Evolutionary conservation across 2,888 invertebrate species (phyloP), one percentile per base, ranked within the genome.

Genomic region (Hylaea fasciaria): DNA sequence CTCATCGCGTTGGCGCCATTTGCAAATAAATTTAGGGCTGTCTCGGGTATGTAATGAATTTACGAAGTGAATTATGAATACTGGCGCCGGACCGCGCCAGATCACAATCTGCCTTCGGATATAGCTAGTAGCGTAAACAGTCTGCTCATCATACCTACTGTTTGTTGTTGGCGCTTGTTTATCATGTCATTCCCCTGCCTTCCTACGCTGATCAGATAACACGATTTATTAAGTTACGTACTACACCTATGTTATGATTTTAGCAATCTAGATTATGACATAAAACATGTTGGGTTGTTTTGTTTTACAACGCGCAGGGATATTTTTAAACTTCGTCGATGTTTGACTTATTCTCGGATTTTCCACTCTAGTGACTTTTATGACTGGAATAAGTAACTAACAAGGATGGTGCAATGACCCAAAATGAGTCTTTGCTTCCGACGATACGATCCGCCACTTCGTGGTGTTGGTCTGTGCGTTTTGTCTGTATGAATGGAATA

Each of bases 1-100:
- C 80, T 82, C 83, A 83, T 85, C 89, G 86, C 77, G 76, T 80
- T 83, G 91, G 91, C 91, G 91, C 91, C 91, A 81, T 82, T 84
- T 78, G 84, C 84, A 84, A 86, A 91, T 91, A 91, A 90, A 91
- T 90, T 89, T 88, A 87, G 87, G 89, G 85, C 85, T 87, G 90
- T 87, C 87, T 86, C 84, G 80, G 78, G 83, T 81, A 86, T 88
- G 83, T 87, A 86, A 87, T 88, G 86, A 91, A 90, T 88, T 87
- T 83, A 81, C 83, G 73, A 82, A 87, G 85, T 87, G 87, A 89
- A 83, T 87, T 89, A 89, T 87, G 87, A 83, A 80, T 77, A 80
- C 80, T 79, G 85, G 85, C 86, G 87, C 82, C 83, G 76, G 74
- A 73, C 76, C 81, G 82, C 81, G 83, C 85, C 82, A 84, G 88